A percentile compares a stretch with the other conserved stretches of the same genome.
Conservation (phyloP, 2,113 vertebrate genomes). For the Rissa tridactyla region DNA sequence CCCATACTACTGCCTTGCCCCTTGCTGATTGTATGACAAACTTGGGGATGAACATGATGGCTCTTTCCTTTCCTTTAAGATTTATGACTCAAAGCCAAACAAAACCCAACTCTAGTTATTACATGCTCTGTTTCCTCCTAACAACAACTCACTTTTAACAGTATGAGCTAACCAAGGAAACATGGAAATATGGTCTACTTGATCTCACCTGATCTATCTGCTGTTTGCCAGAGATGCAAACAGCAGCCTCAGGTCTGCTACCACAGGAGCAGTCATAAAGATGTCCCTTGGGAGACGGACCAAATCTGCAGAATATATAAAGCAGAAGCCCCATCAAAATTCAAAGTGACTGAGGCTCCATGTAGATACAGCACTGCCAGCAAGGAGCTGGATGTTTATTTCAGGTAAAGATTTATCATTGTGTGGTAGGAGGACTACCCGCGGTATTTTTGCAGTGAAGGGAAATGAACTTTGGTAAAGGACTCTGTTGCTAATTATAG, state of each 20-base stretch:
- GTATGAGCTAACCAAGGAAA: slow-evolving; percentile 46
- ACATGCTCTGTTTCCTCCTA: slow-evolving; percentile 47
- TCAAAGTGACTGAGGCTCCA: not conserved
- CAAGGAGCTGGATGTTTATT: not conserved
- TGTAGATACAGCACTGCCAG: not conserved
- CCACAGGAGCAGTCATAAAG: not conserved
- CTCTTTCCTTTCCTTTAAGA: slow-evolving; percentile 54
- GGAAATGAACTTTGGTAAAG: not conserved
- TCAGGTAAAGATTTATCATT: not conserved
- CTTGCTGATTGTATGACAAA: slow-evolving; percentile 66
- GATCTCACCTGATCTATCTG: slow-evolving; percentile 22
- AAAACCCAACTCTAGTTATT: slow-evolving; percentile 44
- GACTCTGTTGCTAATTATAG: fast-evolving
- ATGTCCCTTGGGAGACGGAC: not conserved
- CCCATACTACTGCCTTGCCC: slow-evolving; percentile 58
- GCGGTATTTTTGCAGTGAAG: not conserved
- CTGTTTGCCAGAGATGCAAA: not conserved
- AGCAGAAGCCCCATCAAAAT: slow-evolving; percentile 6
- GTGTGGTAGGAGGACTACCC: not conserved
- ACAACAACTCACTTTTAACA: slow-evolving; percentile 37
- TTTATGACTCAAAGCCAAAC: slow-evolving; percentile 66
- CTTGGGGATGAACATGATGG: slow-evolving; percentile 58
- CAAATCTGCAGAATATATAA: not conserved
- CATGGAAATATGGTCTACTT: slow-evolving; percentile 37
- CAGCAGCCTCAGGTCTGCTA: slow-evolving; percentile 26